These are phyloP conservation scores for Hippotragus niger DNA, from an alignment of 2,113 vertebrate genomes.

Conservation along the genomic window DNA sequence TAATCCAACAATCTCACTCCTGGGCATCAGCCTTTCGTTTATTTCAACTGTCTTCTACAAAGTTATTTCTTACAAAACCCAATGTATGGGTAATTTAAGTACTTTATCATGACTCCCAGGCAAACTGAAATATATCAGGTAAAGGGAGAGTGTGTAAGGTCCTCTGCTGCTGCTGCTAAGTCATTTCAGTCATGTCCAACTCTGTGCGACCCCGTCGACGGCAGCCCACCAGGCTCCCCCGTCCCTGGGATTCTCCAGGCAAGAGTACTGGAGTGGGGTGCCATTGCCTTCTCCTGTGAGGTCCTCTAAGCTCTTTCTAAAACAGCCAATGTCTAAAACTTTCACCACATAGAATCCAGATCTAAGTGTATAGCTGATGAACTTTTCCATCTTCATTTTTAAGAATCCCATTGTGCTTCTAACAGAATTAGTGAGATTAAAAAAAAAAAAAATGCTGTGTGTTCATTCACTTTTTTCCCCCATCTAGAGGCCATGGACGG, in stretches of 20 bases:
- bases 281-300: background rate
- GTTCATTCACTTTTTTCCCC: background rate
- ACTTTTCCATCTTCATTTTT: background rate
- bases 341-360: background rate
- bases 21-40: background rate
- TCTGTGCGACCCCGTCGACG: too few species aligned
- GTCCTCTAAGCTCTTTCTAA: background rate
- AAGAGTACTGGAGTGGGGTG: too few species aligned
- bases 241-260: too few species aligned
- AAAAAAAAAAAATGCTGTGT: background rate
- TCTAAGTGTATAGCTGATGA: background rate
- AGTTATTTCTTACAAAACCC: background rate
- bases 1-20: background rate
- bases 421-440: background rate
- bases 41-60: background rate
- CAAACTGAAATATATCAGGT: background rate
- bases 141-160: background rate
- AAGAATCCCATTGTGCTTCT: background rate
- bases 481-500: background rate
- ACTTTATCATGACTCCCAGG: background rate
- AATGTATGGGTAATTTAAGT: background rate
- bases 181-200: fast-evolving
- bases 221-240: too few species aligned
- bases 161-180: background rate
- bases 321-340: background rate